phyloP scores from a whole-genome alignment of 2,888 invertebrate genomes.

The Parasteatoda lunata region DNA sequence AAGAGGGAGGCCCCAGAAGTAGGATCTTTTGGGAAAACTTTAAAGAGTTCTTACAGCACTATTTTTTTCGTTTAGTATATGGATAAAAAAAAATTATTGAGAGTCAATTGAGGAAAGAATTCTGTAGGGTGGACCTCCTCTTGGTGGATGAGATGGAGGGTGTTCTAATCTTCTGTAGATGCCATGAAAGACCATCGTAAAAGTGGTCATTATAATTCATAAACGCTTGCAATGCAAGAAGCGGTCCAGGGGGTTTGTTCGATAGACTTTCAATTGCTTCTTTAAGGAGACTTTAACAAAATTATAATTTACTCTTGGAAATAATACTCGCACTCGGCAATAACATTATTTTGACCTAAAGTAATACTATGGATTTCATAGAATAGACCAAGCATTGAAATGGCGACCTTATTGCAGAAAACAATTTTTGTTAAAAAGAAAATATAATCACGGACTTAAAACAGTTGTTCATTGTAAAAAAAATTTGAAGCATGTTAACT shows the following conservation, averaged over 20 bases:
- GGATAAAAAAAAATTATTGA: not conserved
- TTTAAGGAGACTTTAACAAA: not conserved
- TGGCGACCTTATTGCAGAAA: no score
- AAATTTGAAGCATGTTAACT: no score
- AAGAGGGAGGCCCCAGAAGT: not conserved
- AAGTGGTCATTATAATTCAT: not conserved
- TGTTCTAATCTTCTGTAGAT: not conserved
- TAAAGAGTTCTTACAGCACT: not conserved
- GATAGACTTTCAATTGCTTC: not conserved
- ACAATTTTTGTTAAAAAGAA: no score
- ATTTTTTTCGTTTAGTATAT: not conserved
- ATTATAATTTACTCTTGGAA: no score
- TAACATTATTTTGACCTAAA: no score
- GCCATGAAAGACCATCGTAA: not conserved
- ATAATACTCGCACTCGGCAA: no score
- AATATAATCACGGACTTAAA: no score
- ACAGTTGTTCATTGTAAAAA: no score
- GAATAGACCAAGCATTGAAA: no score
- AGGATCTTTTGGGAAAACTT: not conserved
- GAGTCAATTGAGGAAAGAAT: not conserved
- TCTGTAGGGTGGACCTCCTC: not conserved
- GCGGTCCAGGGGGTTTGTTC: not conserved
- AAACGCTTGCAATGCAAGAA: not conserved
- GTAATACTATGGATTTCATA: no score
- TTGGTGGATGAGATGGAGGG: not conserved